phyloP scores from a whole-genome alignment of 2,888 invertebrate species.

The Eupithecia tripunctaria region DNA sequence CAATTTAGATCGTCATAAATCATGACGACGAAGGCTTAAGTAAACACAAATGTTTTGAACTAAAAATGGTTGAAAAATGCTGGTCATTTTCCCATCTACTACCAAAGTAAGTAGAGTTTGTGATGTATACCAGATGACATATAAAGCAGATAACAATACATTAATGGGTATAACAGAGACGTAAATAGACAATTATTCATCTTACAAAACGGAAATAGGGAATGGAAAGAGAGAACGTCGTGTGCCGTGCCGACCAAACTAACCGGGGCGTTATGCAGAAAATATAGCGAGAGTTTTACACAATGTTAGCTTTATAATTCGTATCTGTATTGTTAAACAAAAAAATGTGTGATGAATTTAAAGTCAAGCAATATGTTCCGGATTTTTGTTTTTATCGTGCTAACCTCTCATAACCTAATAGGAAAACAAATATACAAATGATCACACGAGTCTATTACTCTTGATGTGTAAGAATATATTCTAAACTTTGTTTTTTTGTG shows the following conservation, averaged over 20 bases:
- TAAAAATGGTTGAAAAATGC: neutral
- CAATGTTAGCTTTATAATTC: no score
- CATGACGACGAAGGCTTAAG: neutral
- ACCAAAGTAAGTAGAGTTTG: neutral
- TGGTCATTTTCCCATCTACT: neutral
- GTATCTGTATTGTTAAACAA: no score
- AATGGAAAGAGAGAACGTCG: neutral
- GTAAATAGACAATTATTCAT: neutral
- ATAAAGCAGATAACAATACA: neutral
- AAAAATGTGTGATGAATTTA: no score
- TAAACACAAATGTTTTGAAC: neutral
- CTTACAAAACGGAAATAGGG: neutral
- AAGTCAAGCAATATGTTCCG: neutral
- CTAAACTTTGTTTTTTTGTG: no score
- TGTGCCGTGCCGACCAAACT: neutral
- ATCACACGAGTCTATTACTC: no score
- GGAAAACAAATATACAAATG: no score
- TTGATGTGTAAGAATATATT: no score
- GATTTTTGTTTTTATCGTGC: no score
- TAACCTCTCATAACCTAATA: no score
- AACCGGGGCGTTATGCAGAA: neutral
- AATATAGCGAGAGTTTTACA: neutral
- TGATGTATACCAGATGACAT: neutral
- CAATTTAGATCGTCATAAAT: constrained; percentile 16
- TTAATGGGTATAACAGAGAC: neutral